These are phyloP conservation scores for Prionace glauca DNA, from an alignment of 2,797 vertebrate species.

Conservation along the genomic window DNA sequence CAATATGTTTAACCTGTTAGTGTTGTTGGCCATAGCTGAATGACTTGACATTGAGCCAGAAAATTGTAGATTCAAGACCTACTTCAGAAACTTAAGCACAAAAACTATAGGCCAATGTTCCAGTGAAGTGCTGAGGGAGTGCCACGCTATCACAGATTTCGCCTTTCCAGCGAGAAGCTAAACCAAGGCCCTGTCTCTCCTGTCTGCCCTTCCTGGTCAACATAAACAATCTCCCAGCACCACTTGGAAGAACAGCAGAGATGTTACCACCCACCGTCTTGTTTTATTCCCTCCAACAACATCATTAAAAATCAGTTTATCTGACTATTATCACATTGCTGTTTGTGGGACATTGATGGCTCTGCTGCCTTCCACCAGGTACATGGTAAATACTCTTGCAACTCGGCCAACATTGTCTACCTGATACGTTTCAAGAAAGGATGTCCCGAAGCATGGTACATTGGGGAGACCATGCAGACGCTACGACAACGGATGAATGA, in stretches of 20 bases:
- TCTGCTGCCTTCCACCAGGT: background rate
- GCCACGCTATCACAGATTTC: background rate
- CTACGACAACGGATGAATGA: no score
- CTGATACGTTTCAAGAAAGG: no score
- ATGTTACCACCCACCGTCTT: background rate
- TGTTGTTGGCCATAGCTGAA: background rate
- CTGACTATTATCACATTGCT: background rate
- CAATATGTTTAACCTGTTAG: background rate
- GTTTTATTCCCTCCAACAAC: background rate
- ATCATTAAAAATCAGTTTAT: background rate
- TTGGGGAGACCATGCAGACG: no score
- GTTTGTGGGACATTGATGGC: background rate
- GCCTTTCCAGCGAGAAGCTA: background rate
- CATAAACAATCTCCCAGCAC: background rate
- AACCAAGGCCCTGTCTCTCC: background rate
- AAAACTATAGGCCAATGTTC: background rate
- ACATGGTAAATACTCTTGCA: no score
- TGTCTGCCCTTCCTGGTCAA: background rate
- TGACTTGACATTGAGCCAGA: background rate
- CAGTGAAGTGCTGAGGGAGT: background rate
- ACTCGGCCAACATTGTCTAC: no score
- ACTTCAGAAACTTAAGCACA: background rate
- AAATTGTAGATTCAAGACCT: background rate
- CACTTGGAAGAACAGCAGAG: background rate
- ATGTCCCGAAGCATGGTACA: no score